Percentiles rank a stretch among this genome's conserved stretches.
Evolutionary conservation across 2,888 invertebrate species (phyloP).

Genomic region (Epinotia demarniana): DNA sequence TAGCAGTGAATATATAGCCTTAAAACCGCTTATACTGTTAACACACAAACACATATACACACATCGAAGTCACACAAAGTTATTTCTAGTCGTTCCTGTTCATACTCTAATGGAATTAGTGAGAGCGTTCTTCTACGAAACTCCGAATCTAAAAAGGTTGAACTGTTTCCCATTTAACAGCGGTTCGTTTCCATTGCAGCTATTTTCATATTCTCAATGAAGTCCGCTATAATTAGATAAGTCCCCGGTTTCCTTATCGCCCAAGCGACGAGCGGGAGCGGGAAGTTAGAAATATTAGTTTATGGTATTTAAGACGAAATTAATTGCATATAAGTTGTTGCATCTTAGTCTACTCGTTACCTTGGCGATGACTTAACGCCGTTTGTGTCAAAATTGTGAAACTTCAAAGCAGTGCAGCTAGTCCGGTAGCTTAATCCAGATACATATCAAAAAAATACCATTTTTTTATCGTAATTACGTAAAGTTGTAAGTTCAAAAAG

Average conservation of each 20-base stretch:
- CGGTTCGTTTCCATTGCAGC: slow-evolving; percentile 53
- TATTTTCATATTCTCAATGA: slow-evolving; percentile 59
- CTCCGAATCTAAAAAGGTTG: slow-evolving; percentile 14
- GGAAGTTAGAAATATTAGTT: not conserved
- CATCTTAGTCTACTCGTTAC: too few relatives aligned
- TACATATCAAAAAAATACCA: too few relatives aligned
- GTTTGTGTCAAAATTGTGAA: too few relatives aligned
- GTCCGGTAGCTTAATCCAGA: too few relatives aligned
- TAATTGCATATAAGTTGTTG: too few relatives aligned
- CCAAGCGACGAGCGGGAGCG: slow-evolving; percentile 18
- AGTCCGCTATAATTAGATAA: slow-evolving; percentile 61
- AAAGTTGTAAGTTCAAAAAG: too few relatives aligned
- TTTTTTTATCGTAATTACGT: too few relatives aligned
- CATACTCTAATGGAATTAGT: not conserved
- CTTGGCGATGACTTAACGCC: too few relatives aligned
- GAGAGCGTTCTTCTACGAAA: not conserved
- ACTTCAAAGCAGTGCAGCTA: too few relatives aligned
- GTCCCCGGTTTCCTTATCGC: slow-evolving; percentile 47
- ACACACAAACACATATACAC: not conserved
- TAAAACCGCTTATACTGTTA: too few relatives aligned
- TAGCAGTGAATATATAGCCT: too few relatives aligned
- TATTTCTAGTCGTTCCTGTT: not conserved
- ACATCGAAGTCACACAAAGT: not conserved
- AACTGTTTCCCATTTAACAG: slow-evolving; percentile 45
- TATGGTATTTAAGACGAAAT: too few relatives aligned